These are phyloP conservation scores for Xylota segnis DNA, from an alignment of 2,888 invertebrate genomes.

Conservation along the genomic window DNA sequence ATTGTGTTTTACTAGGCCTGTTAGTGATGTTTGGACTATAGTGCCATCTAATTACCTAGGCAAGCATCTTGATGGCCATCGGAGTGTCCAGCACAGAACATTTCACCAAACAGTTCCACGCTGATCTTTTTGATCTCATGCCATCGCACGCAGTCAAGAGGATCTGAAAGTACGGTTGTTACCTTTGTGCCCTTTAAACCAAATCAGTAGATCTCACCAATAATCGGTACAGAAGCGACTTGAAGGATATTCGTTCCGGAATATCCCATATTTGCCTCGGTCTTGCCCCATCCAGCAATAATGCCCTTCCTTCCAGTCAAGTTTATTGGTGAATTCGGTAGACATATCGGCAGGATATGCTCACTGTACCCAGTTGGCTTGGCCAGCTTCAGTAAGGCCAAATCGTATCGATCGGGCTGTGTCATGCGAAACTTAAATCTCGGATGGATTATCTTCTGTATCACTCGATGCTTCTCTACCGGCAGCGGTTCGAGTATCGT, in stretches of 20 bases:
- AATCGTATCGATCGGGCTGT: constrained; percentile 93
- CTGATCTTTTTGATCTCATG: constrained; percentile 92
- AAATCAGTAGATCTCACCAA: constrained; percentile 86
- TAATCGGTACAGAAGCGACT: constrained; percentile 92
- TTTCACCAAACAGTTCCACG: constrained; percentile 90
- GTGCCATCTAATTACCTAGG: constrained; percentile 85
- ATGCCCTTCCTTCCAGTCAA: constrained; percentile 86
- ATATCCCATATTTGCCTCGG: constrained; percentile 89
- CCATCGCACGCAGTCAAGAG: constrained; percentile 91
- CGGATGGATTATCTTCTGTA: constrained; percentile 91
- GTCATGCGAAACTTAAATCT: constrained; percentile 92
- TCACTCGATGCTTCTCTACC: constrained; percentile 88
- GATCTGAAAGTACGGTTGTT: constrained; percentile 84
- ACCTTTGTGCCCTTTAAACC: background rate
- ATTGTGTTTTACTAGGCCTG: background rate
- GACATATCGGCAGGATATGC: constrained; percentile 92
- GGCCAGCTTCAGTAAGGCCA: constrained; percentile 90
- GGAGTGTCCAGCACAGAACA: constrained; percentile 94
- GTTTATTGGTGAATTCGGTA: constrained; percentile 86
- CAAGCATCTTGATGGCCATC: constrained; percentile 94
- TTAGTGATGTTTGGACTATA: background rate
- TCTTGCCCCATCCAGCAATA: constrained; percentile 95
- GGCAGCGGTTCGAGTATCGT: constrained; percentile 87
- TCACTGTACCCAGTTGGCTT: constrained; percentile 86
- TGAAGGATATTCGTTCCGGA: constrained; percentile 92